Conservation (phyloP, 2,888 invertebrate genomes). For the Marronus borbonicus region DNA sequence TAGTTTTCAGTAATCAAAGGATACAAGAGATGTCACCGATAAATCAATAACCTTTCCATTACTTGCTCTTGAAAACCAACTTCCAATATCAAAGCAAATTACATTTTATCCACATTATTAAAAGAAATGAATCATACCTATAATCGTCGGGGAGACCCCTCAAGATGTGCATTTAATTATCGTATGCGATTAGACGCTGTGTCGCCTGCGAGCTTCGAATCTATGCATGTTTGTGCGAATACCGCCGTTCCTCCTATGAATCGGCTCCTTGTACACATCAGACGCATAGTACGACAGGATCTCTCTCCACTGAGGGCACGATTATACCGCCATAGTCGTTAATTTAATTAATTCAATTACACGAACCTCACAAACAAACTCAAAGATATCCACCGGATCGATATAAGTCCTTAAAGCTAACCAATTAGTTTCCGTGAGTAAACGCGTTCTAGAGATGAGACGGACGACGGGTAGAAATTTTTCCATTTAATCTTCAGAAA, state of each 20-base stretch:
- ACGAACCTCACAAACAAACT: conserved; percentile 51
- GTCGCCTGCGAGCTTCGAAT: conserved; percentile 27
- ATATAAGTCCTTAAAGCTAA: conserved; percentile 42
- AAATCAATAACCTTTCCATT: too few relatives aligned
- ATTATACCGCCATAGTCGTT: conserved; percentile 41
- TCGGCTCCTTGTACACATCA: conserved; percentile 9
- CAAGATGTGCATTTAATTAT: conserved; percentile 39
- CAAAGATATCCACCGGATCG: conserved; percentile 44
- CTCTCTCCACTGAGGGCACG: conserved; percentile 30
- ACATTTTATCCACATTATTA: conserved; percentile 24
- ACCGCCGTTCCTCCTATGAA: conserved; percentile 7
- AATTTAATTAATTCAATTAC: conserved; percentile 52
- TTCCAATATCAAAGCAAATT: not conserved
- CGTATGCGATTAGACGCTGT: conserved; percentile 26
- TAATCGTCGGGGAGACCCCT: not conserved
- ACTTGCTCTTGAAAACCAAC: too few relatives aligned
- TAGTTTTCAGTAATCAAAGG: too few relatives aligned
- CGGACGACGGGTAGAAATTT: conserved; percentile 19
- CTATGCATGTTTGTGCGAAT: conserved; percentile 15
- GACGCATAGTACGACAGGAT: conserved; percentile 17
- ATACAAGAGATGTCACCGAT: too few relatives aligned
- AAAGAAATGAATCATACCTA: conserved; percentile 33
- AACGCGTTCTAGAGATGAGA: conserved; percentile 3
- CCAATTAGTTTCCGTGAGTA: conserved; percentile 36
- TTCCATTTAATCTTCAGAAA: conserved; percentile 32